Percentiles rank a stretch among this genome's conserved stretches.
Evolutionary conservation across 1,140 invertebrate species (phyloP).

Genomic region (Sitophilus oryzae): DNA sequence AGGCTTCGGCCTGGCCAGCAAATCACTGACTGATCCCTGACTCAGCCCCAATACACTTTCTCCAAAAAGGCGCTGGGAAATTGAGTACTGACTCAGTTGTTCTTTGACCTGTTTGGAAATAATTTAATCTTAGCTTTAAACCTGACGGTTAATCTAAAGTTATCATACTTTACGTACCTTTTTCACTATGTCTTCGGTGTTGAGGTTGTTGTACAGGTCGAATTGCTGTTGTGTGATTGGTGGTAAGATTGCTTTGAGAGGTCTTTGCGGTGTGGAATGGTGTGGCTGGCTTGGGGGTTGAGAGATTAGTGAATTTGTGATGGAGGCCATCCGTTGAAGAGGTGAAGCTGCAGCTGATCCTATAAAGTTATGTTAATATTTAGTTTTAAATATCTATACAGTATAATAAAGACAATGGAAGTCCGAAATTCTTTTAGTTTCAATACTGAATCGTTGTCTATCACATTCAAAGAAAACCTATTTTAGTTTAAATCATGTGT

Average conservation of each 20-base stretch:
- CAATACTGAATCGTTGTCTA: too few species aligned
- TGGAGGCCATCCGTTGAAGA: constrained; percentile 93
- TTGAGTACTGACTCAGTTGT: constrained; percentile 95
- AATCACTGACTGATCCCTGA: constrained; percentile 91
- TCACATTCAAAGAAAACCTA: too few species aligned
- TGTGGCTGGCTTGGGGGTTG: constrained; percentile 80
- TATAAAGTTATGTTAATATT: too few species aligned
- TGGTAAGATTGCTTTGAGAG: constrained; percentile 90
- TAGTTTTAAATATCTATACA: too few species aligned
- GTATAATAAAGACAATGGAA: too few species aligned
- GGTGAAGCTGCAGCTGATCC: constrained; percentile 76
- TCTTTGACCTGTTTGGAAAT: constrained; percentile 72
- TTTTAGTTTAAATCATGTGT: too few species aligned
- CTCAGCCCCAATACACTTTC: constrained; percentile 95
- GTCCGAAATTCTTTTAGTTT: too few species aligned
- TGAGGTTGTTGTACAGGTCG: constrained; percentile 95
- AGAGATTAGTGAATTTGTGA: constrained; percentile 92
- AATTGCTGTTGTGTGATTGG: constrained; percentile 99
- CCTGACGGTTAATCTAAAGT: too few species aligned
- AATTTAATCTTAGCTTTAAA: too few species aligned
- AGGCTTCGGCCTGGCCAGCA: constrained; percentile 89
- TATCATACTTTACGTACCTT: constrained; percentile 49
- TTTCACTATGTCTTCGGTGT: constrained; percentile 97
- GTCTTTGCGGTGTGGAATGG: constrained; percentile 73
- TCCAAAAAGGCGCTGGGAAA: constrained; percentile 96